Base-by-base conservation (phyloP, 1,140 invertebrate genomes). In the Leguminivora glycinivorella region DNA sequence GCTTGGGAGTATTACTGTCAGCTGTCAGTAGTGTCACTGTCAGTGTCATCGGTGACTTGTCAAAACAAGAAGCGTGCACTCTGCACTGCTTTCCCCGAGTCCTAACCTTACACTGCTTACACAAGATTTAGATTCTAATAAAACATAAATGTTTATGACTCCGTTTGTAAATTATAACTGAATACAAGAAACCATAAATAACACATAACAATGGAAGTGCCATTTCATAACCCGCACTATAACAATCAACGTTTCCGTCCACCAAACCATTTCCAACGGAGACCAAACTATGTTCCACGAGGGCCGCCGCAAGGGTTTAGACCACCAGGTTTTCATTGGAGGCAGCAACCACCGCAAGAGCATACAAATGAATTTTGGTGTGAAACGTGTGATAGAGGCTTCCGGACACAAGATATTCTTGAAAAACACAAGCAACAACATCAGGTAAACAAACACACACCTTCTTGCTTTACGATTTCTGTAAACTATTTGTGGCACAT, bases 341-440 rank as follows among this genome's bases (percentile, higher is more conserved):
- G 76, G 12, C 22, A 25, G 19, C 14, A 60, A 19, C 19, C 63
- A 26, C 26, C 73, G 7, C 70, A 68, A 60, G 70, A 78, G 69
- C 72, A 78, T 34, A 83, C 14, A 26, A 70, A 84, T 72, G 75
- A 89, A 60, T 72, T 80, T 83, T 94, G 92, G 84, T 98, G 97
- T 90, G 95, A 96, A 80, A 93, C 94, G 43, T 98, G 97, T 87
- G 96, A 96, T 75, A 93, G 94, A 85, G 93, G 94, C 43, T 96
- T 97, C 84, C 84, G 88, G 56, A 93, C 91, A 5, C 73, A 91
- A 56, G 90, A 94, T 22, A 83, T 93, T 72, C 93, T 95, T 60
- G 78, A 94, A 56, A 89, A 92, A 60, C 97, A 98, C 84, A 91
- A 94, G 74, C 79, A 88, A 3, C 93, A 94, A 74, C 97, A 98